Conservation (phyloP, 2,113 vertebrate genomes). For the Colistium nudipinnis region DNA sequence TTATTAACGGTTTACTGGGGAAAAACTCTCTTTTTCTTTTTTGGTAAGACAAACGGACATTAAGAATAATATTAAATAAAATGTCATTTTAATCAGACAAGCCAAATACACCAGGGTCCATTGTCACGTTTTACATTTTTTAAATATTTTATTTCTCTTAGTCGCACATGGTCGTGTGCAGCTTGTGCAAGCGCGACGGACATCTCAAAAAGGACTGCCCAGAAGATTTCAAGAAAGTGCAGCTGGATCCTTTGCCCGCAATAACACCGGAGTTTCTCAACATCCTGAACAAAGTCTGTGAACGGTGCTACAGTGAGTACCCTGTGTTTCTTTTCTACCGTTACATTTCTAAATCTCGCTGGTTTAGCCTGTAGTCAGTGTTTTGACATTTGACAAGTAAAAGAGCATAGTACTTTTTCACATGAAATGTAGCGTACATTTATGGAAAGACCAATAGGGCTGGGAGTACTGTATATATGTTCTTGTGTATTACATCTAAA, state of each 20-base stretch:
- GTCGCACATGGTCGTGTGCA: slow-evolving; percentile 90
- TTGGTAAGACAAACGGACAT: no score
- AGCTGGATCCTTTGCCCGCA: slow-evolving; percentile 86
- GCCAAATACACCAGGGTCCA: not conserved
- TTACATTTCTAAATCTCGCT: no score
- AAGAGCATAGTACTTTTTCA: not conserved
- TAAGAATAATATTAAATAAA: no score
- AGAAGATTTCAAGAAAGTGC: slow-evolving; percentile 94
- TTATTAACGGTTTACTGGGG: no score
- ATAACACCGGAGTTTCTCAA: slow-evolving; percentile 85
- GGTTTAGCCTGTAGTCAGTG: no score
- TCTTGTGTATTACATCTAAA: not conserved
- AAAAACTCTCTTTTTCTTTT: no score
- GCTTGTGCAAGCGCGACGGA: slow-evolving; percentile 92
- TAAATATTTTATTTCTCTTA: slow-evolving; percentile 63
- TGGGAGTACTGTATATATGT: no score
- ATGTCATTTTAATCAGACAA: not conserved
- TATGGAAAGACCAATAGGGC: not conserved
- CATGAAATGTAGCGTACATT: not conserved
- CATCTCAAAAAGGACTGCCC: slow-evolving; percentile 94
- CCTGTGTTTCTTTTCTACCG: not conserved
- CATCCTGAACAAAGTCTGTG: slow-evolving; percentile 89
- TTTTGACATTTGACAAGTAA: not conserved
- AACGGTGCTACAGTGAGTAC: slow-evolving; percentile 90
- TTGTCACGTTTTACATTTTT: not conserved